Evolutionary conservation across 2,888 invertebrate species (phyloP).

Genomic region (Ennomos fuscantarius): DNA sequence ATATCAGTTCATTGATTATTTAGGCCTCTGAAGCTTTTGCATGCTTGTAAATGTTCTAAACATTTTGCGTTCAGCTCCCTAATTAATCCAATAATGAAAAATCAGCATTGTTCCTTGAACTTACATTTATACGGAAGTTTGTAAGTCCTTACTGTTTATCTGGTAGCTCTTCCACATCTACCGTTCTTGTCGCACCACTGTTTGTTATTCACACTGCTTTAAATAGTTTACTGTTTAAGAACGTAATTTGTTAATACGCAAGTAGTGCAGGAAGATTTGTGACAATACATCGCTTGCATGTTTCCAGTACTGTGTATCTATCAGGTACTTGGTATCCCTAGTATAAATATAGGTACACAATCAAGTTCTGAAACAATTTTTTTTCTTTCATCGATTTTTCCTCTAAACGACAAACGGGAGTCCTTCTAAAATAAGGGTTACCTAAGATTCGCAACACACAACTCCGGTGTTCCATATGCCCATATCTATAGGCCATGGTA

Average conservation of each 20-base stretch:
- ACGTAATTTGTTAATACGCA: slow-evolving; percentile 72
- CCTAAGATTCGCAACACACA: too few species aligned
- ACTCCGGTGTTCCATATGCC: too few species aligned
- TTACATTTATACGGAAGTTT: too few species aligned
- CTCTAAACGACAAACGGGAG: background rate
- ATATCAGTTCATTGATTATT: too few species aligned
- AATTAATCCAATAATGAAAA: too few species aligned
- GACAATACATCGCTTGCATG: slow-evolving; percentile 37
- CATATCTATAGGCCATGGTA: too few species aligned
- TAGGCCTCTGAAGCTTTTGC: too few species aligned
- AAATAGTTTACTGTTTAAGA: slow-evolving; percentile 77
- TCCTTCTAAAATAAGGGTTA: too few species aligned
- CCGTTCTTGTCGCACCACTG: slow-evolving; percentile 52
- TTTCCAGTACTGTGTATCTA: slow-evolving; percentile 3
- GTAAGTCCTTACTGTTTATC: slow-evolving; percentile 1
- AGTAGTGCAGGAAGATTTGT: slow-evolving; percentile 59
- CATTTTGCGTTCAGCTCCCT: too few species aligned
- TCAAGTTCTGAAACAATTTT: too few species aligned
- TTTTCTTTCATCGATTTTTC: slow-evolving; percentile 6
- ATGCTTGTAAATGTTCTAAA: too few species aligned
- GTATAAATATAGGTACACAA: slow-evolving; percentile 11
- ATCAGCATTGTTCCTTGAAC: too few species aligned
- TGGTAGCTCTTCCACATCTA: slow-evolving; percentile 8
- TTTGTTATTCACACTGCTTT: slow-evolving; percentile 78
- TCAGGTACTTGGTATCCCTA: slow-evolving; percentile 8